Conservation (phyloP, 2,888 invertebrate species). For the Campoplex nolae region DNA sequence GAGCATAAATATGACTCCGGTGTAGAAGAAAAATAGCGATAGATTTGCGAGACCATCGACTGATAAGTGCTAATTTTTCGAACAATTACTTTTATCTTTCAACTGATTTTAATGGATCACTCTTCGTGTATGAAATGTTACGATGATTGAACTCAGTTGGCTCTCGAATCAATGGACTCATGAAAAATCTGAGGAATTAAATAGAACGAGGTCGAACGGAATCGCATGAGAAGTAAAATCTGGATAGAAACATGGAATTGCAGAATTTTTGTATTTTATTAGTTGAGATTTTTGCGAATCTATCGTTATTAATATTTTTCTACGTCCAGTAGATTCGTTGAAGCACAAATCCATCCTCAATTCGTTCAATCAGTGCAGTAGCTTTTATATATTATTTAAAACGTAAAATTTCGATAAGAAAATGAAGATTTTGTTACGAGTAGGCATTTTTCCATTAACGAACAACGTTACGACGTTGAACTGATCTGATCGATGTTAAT, state of each 20-base stretch:
- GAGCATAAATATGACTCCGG: background rate
- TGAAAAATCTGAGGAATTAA: too few relatives aligned
- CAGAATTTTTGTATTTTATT: background rate
- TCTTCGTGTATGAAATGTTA: too few relatives aligned
- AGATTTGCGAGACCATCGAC: background rate
- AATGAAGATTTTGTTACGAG: background rate
- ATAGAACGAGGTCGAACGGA: too few relatives aligned
- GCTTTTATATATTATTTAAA: background rate
- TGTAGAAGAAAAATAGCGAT: background rate
- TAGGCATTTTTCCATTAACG: background rate
- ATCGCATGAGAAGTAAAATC: background rate
- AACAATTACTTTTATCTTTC: too few relatives aligned
- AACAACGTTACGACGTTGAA: background rate
- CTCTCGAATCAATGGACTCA: too few relatives aligned
- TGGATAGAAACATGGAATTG: background rate
- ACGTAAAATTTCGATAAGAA: background rate
- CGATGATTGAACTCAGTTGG: too few relatives aligned
- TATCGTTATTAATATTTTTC: background rate
- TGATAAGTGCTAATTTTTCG: background rate
- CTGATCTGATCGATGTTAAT: background rate
- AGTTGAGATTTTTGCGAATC: background rate
- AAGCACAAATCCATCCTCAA: background rate
- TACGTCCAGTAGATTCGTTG: background rate
- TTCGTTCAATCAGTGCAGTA: background rate
- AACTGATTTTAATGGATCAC: too few relatives aligned